A percentile compares a stretch with the other conserved stretches of the same genome.
phyloP scores from a whole-genome alignment of 2,797 vertebrate species.

The Decapterus maruadsi region DNA sequence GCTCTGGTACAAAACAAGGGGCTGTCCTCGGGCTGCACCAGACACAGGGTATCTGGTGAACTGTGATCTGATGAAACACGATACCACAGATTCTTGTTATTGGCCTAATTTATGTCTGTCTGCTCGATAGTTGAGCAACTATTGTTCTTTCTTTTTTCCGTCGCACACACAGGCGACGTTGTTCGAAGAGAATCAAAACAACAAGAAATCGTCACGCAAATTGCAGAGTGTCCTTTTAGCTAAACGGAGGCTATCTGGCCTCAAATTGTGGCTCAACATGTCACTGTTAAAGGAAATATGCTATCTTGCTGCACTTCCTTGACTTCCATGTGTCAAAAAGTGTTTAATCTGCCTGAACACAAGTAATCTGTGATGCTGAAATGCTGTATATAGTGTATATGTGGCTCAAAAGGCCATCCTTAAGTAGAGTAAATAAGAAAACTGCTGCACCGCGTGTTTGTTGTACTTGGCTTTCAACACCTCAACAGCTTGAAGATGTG shows the following conservation, averaged over 20 bases:
- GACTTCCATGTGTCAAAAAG: constrained; percentile 13
- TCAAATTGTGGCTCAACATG: constrained; percentile 10
- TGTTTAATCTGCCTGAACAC: constrained; percentile 33
- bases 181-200: constrained; percentile 11
- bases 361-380: background rate
- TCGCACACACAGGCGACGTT: background rate
- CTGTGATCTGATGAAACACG: constrained; percentile 44
- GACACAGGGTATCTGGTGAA: constrained; percentile 52
- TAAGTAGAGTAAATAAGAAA: constrained; percentile 10
- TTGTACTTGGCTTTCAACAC: background rate
- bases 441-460: constrained; percentile 17
- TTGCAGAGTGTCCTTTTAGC: constrained; percentile 12
- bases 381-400: constrained; percentile 10
- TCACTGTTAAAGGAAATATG: constrained; percentile 39
- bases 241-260: constrained; percentile 26
- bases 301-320: constrained; percentile 49
- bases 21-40: constrained; percentile 45
- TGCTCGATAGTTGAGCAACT: background rate
- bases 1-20: constrained; percentile 54
- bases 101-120: constrained; percentile 23
- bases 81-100: constrained; percentile 47
- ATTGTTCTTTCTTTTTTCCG: background rate
- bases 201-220: background rate
- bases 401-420: constrained; percentile 28
- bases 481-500: background rate